Evolutionary conservation across 2,888 invertebrate species (phyloP).

Genomic region (Myathropa florea): DNA sequence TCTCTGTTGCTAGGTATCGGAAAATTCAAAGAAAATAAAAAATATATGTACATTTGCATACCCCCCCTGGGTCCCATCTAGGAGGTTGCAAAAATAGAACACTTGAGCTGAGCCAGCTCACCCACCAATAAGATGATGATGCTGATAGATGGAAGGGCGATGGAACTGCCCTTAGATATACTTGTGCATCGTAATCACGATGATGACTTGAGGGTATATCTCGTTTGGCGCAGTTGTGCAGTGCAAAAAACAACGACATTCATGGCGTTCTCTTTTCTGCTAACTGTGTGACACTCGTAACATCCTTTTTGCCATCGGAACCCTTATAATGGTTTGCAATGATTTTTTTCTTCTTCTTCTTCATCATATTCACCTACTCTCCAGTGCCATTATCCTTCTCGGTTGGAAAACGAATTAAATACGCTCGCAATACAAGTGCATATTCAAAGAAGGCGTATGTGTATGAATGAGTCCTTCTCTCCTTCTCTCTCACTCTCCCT

Average conservation of each 20-base stretch:
- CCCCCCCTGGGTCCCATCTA: not conserved
- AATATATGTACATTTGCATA: slow-evolving; percentile 39
- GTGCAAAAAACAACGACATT: slow-evolving; percentile 32
- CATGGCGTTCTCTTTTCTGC: slow-evolving; percentile 26
- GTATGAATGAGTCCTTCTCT: not conserved
- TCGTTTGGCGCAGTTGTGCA: slow-evolving; percentile 35
- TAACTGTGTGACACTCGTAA: slow-evolving; percentile 71
- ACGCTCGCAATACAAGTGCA: slow-evolving; percentile 13
- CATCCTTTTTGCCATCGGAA: slow-evolving; percentile 60
- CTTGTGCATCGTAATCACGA: slow-evolving; percentile 21
- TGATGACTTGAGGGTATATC: slow-evolving; percentile 42
- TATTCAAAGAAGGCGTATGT: not conserved
- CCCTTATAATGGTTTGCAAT: slow-evolving; percentile 27
- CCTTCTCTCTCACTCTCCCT: not conserved
- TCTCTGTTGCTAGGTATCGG: not conserved
- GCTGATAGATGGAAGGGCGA: not conserved
- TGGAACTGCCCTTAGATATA: slow-evolving; percentile 36
- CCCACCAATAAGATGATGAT: not conserved
- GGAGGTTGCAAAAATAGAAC: slow-evolving; percentile 55
- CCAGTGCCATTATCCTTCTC: slow-evolving; percentile 38
- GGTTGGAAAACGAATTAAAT: slow-evolving; percentile 56
- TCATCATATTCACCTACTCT: slow-evolving; percentile 40
- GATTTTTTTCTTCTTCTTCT: not conserved
- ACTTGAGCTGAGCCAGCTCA: slow-evolving; percentile 36
- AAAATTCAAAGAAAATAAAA: slow-evolving; percentile 16